A percentile compares a stretch with the other conserved stretches of the same genome.
Evolutionary conservation across 1,140 invertebrate species (phyloP).

Genomic region (Vollenhovia emeryi): DNA sequence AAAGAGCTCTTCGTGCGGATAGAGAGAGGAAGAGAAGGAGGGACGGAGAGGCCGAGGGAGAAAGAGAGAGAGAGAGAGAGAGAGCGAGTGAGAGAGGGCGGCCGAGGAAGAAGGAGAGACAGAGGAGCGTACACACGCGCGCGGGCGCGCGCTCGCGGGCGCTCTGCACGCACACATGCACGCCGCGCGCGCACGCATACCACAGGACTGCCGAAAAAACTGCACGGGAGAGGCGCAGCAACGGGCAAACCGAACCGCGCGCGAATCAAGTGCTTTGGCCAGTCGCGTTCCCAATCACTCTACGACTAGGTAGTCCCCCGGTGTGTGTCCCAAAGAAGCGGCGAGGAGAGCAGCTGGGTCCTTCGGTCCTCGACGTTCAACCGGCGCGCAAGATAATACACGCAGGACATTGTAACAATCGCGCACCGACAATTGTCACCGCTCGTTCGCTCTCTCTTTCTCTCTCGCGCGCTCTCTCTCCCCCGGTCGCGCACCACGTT

Average conservation of each 20-base stretch:
- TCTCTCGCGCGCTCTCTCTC: constrained; percentile 18
- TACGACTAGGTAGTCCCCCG: constrained; percentile 85
- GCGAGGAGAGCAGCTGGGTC: constrained; percentile 73
- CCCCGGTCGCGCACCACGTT: background rate
- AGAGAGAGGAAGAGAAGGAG: constrained; percentile 8
- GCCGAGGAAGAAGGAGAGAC: constrained; percentile 65
- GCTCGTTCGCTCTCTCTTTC: background rate
- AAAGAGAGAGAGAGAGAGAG: constrained; percentile 47
- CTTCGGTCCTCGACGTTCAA: constrained; percentile 68
- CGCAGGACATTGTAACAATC: constrained; percentile 64
- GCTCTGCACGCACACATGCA: constrained; percentile 69
- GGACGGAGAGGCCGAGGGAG: constrained; percentile 37
- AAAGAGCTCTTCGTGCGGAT: constrained; percentile 58
- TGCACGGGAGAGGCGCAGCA: constrained; percentile 85
- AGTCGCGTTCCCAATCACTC: constrained; percentile 86
- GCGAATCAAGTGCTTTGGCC: constrained; percentile 86
- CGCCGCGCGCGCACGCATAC: constrained; percentile 73
- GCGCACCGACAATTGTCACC: constrained; percentile 46
- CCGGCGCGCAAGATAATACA: constrained; percentile 72
- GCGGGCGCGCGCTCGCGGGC: constrained; percentile 66
- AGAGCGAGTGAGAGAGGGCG: constrained; percentile 54
- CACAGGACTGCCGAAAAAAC: constrained; percentile 82
- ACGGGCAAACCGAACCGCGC: constrained; percentile 84
- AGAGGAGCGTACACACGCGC: constrained; percentile 59
- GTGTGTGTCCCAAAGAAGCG: constrained; percentile 81